Percentiles rank a stretch among this genome's conserved stretches.
These are phyloP conservation scores for Aproaerema taeniolella DNA, from an alignment of 2,888 invertebrate species.

Conservation along the genomic window DNA sequence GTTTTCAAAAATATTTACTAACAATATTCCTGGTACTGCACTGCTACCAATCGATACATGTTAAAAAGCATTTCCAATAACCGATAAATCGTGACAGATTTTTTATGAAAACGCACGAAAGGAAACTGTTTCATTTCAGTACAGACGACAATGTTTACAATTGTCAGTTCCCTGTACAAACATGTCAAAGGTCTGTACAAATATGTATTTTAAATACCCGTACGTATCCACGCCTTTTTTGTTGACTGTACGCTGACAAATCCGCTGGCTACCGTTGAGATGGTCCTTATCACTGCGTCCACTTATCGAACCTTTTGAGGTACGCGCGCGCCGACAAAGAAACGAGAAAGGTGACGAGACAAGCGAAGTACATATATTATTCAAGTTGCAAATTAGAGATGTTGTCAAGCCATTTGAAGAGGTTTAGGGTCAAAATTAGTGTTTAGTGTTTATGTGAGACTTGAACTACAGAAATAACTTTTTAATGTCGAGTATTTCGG, in stretches of 20 bases:
- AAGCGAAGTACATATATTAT: constrained; percentile 51
- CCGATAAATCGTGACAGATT: no score
- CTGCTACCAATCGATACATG: no score
- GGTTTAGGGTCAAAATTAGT: neutral
- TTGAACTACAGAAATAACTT: no score
- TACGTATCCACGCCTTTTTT: constrained; percentile 33
- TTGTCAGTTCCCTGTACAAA: constrained; percentile 26
- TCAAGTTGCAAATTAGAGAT: constrained; percentile 22
- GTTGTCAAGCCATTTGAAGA: neutral
- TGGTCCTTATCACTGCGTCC: constrained; percentile 53
- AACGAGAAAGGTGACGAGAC: constrained; percentile 54
- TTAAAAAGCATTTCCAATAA: no score
- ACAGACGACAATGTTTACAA: constrained; percentile 31
- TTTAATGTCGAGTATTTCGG: no score
- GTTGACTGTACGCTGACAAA: constrained; percentile 71
- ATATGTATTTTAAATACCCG: constrained; percentile 38
- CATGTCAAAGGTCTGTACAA: constrained; percentile 31
- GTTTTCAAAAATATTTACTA: no score
- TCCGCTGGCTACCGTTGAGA: constrained; percentile 66
- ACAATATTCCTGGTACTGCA: no score
- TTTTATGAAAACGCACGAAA: no score
- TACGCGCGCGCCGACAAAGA: constrained; percentile 58
- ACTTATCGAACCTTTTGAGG: constrained; percentile 60
- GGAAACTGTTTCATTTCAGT: no score
- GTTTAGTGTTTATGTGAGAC: no score